Percentiles rank a stretch among this genome's conserved stretches.
These are phyloP conservation scores for Orchesella flavescens DNA, from an alignment of 2,888 invertebrate genomes.

Conservation along the genomic window DNA sequence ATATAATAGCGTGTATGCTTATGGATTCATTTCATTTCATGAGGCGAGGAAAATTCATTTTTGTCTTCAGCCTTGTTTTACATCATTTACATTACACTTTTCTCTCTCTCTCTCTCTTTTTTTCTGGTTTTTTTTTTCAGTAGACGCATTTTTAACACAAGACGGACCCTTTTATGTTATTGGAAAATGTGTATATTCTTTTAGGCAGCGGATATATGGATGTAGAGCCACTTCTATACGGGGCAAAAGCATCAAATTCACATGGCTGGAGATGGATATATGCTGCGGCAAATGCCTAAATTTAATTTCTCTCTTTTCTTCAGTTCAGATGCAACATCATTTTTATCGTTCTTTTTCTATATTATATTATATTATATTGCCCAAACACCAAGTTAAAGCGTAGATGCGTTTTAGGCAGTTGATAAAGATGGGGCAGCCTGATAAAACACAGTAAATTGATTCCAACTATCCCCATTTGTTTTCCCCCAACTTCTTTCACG, in stretches of 20 bases:
- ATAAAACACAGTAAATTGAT: slow-evolving; percentile 42
- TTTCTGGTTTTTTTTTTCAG: no score
- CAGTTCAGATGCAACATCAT: neutral
- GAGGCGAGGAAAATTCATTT: slow-evolving; percentile 37
- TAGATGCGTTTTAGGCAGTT: no score
- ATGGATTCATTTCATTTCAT: slow-evolving; percentile 7
- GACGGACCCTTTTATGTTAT: slow-evolving; percentile 45
- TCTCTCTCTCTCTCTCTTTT: neutral
- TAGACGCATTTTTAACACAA: slow-evolving; percentile 37
- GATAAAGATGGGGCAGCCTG: slow-evolving; percentile 27
- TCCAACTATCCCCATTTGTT: slow-evolving; percentile 32
- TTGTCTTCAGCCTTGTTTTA: slow-evolving; percentile 26
- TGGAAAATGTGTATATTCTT: no score
- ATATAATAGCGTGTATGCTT: neutral
- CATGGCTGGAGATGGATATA: no score
- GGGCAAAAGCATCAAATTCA: no score
- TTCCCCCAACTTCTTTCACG: no score
- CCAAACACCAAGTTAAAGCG: neutral
- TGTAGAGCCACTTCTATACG: no score
- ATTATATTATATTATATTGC: neutral
- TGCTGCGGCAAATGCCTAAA: neutral
- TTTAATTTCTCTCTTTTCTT: neutral
- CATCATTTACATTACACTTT: slow-evolving; percentile 2
- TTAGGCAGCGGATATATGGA: neutral
- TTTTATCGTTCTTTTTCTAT: slow-evolving; percentile 2